Evolutionary conservation across 1,140 invertebrate species (phyloP).

Genomic region (Eriosoma lanigerum): DNA sequence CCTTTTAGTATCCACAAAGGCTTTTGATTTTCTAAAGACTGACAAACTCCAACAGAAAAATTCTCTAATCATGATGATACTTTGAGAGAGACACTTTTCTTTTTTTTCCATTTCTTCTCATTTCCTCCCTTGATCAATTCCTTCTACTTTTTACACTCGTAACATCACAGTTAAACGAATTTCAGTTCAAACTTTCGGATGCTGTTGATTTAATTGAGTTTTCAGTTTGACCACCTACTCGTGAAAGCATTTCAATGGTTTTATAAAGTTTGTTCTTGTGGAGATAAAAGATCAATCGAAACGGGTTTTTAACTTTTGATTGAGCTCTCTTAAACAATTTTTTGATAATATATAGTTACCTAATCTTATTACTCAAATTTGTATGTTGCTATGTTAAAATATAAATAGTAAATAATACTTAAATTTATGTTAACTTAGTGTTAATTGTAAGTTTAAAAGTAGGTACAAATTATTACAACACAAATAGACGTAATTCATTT

Average conservation of each 20-base stretch:
- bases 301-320: constrained; percentile 41
- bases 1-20: constrained; percentile 37
- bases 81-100: constrained; percentile 8
- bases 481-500: no score
- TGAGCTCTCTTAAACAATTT: constrained; percentile 32
- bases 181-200: constrained; percentile 36
- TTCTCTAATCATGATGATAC: constrained; percentile 50
- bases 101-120: constrained; percentile 10
- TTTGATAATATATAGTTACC: neutral
- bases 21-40: constrained; percentile 51
- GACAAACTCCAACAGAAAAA: constrained; percentile 39
- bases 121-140: constrained; percentile 38
- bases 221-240: constrained; percentile 44
- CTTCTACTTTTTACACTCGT: neutral
- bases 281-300: constrained; percentile 47
- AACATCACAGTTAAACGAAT: constrained; percentile 32
- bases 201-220: constrained; percentile 48
- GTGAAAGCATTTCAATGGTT: constrained; percentile 29
- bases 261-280: constrained; percentile 31
- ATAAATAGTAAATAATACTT: no score
- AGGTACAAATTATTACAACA: no score
- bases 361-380: neutral
- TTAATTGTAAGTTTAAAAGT: no score
- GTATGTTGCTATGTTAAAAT: neutral
- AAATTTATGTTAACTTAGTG: no score